Percentiles rank a stretch among this genome's conserved stretches.
phyloP scores from a whole-genome alignment of 2,113 vertebrate genomes.

The Zosterops borbonicus region DNA sequence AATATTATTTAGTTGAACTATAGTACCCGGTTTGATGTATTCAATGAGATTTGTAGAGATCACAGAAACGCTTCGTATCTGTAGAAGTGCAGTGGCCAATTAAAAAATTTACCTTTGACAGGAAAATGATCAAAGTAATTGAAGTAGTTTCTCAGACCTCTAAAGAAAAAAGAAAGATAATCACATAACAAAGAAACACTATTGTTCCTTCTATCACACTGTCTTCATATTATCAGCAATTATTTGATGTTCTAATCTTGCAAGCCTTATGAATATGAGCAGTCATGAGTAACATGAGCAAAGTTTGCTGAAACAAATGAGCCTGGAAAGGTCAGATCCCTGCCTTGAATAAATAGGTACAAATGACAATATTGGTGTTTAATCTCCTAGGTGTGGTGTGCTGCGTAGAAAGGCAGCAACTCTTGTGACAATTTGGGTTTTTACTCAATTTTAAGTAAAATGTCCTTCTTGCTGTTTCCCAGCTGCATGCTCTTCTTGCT shows the following conservation, averaged over 20 bases:
- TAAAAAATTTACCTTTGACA: not conserved
- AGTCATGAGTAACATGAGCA: constrained; percentile 13
- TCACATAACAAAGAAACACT: not conserved
- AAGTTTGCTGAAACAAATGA: constrained; percentile 44
- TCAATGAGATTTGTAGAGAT: not conserved
- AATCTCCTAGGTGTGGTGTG: not conserved
- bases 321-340: constrained; percentile 38
- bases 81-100: not conserved
- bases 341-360: constrained; percentile 47
- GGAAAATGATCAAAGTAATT: not conserved
- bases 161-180: not conserved
- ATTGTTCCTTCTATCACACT: not conserved
- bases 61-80: not conserved
- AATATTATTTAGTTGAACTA: not conserved
- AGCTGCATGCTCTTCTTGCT: not conserved
- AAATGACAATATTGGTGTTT: not conserved
- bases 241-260: constrained; percentile 42
- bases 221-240: constrained; percentile 1
- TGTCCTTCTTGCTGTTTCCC: not conserved
- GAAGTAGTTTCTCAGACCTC: not conserved
- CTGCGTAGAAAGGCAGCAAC: not conserved
- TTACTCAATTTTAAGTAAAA: not conserved
- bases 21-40: not conserved
- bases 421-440: accelerated
- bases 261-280: not conserved